Evolutionary conservation across 2,888 invertebrate genomes (phyloP).

Genomic region (Acanthococcus lagerstroemiae): DNA sequence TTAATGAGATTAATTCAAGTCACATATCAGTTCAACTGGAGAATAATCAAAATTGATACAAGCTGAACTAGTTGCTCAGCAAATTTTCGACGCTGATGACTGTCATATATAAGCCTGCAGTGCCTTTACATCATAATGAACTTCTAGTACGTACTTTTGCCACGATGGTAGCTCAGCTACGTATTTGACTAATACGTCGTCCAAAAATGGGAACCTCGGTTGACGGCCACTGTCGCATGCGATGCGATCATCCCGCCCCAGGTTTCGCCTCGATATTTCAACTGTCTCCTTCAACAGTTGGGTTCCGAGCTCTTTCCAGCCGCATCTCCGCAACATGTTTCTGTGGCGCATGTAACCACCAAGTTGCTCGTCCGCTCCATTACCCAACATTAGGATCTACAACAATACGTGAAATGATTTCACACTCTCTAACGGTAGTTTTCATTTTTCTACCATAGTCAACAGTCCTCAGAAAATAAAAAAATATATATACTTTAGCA

Average conservation of each 20-base stretch:
- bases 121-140: not conserved
- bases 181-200: conserved; percentile 52
- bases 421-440: conserved; percentile 4
- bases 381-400: conserved; percentile 55
- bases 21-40: too few species aligned
- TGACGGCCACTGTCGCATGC: conserved; percentile 81
- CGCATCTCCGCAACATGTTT: conserved; percentile 53
- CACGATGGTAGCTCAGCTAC: conserved; percentile 54
- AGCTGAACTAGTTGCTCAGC: too few species aligned
- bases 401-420: not conserved
- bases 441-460: conserved; percentile 9
- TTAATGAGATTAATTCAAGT: too few species aligned
- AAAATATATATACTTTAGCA: conserved; percentile 49
- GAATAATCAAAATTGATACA: too few species aligned
- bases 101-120: too few species aligned
- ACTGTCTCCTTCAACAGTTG: conserved; percentile 70
- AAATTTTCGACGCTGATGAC: too few species aligned
- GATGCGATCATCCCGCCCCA: conserved; percentile 89
- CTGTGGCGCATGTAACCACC: conserved; percentile 89
- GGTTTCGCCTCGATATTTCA: conserved; percentile 77
- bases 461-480: not conserved
- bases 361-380: conserved; percentile 95
- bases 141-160: conserved; percentile 55
- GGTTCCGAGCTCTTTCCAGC: conserved; percentile 47
- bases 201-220: conserved; percentile 60